Evolutionary conservation across 2,113 vertebrate species (phyloP).

Genomic region (Ctenomys sociabilis): DNA sequence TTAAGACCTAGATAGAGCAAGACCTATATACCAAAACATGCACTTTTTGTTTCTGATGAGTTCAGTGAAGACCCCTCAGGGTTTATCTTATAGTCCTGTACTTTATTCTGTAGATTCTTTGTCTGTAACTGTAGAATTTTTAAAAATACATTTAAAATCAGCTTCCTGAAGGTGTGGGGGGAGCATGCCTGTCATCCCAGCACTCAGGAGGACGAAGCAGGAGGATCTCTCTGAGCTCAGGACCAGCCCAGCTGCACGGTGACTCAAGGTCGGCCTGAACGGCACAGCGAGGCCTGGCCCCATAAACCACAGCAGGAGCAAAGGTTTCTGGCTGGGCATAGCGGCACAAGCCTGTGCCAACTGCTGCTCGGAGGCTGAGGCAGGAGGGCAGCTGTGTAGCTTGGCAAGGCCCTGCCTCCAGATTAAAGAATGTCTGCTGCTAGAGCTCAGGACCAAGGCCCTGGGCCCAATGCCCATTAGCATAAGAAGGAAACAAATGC

Average conservation of each 20-base stretch:
- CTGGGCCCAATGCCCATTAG: neutral
- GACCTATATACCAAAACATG: too few species aligned
- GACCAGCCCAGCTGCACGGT: neutral
- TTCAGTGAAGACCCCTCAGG: too few species aligned
- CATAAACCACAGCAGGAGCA: neutral
- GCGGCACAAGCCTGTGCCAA: neutral
- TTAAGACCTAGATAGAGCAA: too few species aligned
- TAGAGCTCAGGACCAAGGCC: neutral
- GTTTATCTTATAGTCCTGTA: too few species aligned
- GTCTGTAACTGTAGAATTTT: neutral
- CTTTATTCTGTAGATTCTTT: too few species aligned
- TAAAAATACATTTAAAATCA: neutral
- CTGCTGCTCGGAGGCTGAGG: neutral
- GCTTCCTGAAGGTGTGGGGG: too few species aligned
- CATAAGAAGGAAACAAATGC: neutral
- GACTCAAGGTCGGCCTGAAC: neutral
- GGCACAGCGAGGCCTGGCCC: neutral
- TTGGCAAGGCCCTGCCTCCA: neutral
- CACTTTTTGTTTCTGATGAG: too few species aligned
- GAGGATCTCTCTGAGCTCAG: neutral
- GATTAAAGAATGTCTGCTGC: neutral
- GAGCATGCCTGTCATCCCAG: too few species aligned
- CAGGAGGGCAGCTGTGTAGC: neutral
- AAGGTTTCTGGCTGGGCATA: neutral
- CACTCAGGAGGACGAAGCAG: too few species aligned